Conservation (phyloP, 2,888 invertebrate species). For the Mellilla xanthometata region DNA sequence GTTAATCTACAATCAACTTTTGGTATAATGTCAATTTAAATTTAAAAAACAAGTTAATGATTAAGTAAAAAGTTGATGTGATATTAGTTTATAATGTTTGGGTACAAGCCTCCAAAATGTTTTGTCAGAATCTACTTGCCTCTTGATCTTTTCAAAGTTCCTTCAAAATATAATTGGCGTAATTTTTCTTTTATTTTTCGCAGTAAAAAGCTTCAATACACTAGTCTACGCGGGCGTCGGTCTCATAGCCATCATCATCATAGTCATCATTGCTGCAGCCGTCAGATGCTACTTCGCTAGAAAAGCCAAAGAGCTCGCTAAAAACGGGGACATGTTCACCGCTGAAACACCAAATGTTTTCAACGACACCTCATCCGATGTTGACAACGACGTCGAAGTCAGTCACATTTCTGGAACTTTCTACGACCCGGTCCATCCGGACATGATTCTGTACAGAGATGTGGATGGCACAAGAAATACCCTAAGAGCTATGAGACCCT, state of each 20-base stretch:
- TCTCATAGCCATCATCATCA: constrained; percentile 42
- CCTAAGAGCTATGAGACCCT: constrained; percentile 69
- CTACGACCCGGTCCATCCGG: constrained; percentile 72
- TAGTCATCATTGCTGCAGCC: constrained; percentile 43
- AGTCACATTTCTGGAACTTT: constrained; percentile 75
- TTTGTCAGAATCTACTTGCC: too few species aligned
- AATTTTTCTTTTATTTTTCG: constrained; percentile 39
- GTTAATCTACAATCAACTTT: too few species aligned
- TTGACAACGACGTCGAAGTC: constrained; percentile 70
- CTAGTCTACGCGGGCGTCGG: constrained; percentile 52
- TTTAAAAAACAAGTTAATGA: too few species aligned
- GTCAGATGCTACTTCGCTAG: constrained; percentile 54
- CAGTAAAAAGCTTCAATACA: constrained; percentile 44
- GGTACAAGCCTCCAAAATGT: too few species aligned
- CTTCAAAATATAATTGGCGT: too few species aligned
- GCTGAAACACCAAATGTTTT: constrained; percentile 74
- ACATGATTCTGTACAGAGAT: constrained; percentile 74
- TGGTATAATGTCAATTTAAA: too few species aligned
- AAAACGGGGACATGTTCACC: constrained; percentile 72
- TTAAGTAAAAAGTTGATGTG: too few species aligned
- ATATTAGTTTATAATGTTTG: too few species aligned
- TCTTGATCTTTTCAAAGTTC: too few species aligned
- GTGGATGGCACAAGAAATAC: constrained; percentile 61
- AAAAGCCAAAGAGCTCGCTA: constrained; percentile 50
- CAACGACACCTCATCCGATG: constrained; percentile 66